Base-by-base conservation (phyloP, 2,888 invertebrate genomes). In the Oscheius sp. region DNA sequence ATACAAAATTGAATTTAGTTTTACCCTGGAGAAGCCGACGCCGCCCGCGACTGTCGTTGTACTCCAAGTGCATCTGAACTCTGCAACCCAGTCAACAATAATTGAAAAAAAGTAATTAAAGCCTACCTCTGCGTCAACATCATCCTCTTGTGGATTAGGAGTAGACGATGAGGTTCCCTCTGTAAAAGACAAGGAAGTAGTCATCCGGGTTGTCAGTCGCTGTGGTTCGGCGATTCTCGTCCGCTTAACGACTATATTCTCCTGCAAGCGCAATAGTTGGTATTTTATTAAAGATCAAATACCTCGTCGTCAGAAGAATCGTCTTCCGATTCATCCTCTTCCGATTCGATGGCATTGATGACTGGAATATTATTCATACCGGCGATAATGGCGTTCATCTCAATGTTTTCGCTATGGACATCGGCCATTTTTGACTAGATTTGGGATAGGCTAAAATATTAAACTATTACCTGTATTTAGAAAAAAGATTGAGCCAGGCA, bases 311-410 rank as follows among this genome's bases (percentile, higher is more conserved):
- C 49, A 5, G 16, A 16, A 3, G 16, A 16, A 23, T 58, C 21
- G 43, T 61, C 45, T 13, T n/a, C n/a, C n/a, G 29, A 29, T 43
- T 43, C 61, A 12, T 61, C 61, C 21, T 58, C 58, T 13, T 21
- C n/a, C 13, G 58, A 58, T 3, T 55, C 56, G 16, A 35, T 27
- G 9, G 41, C 43, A 23, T 61, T 6, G 43, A 61, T 61, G 21
- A 43, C 18, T 12, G 61, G 61, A 43, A 61, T 61, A 41, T 61
- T 61, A 43, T 21, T 43, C 7, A 61, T 41, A 21, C 45, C 41
- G n/a, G 41, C 41, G 43, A 61, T 61, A 43, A 61, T 61, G 18
- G 35, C 61, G 25, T 61, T 61, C n/a, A 61, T 61, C 25, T 61
- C 61, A 1, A 43, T 43, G 29, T 58, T 58, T 27, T 58, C 58